phyloP scores from a whole-genome alignment of 2,797 vertebrate species.

The Arremon brunneinucha region DNA sequence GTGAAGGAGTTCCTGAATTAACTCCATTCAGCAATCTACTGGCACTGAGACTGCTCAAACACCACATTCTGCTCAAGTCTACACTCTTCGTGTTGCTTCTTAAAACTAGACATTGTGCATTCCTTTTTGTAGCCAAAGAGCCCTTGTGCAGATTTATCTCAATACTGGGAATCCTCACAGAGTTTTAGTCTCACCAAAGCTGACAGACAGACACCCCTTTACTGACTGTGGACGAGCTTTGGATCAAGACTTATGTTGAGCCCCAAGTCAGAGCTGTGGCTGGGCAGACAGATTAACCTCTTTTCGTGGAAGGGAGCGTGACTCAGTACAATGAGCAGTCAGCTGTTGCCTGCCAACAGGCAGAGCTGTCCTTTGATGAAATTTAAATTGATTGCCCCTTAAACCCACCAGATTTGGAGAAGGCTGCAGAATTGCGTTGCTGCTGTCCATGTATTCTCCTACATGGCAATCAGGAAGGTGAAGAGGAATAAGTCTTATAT shows the following conservation, averaged over 20 bases:
- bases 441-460: not conserved
- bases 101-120: not conserved
- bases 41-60: not conserved
- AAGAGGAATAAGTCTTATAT: not conserved
- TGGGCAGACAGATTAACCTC: not conserved
- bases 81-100: not conserved
- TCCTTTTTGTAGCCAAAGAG: not conserved
- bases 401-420: not conserved
- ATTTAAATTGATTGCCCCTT: not conserved
- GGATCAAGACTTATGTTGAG: not conserved
- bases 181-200: not conserved
- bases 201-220: not conserved
- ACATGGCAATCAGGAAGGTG: not conserved
- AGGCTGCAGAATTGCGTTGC: not conserved
- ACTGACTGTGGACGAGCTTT: rapidly evolving
- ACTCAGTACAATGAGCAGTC: not conserved
- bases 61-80: not conserved
- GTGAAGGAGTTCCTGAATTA: not conserved
- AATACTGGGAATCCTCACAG: not conserved
- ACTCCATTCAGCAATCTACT: not conserved
- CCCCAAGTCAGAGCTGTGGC: not conserved
- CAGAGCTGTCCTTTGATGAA: not conserved
- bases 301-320: not conserved
- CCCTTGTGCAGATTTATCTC: not conserved
- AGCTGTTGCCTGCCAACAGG: not conserved